Percentiles rank a stretch among this genome's conserved stretches.
These are phyloP conservation scores for Mythimna albipuncta DNA, from an alignment of 2,888 invertebrate species.

Conservation along the genomic window DNA sequence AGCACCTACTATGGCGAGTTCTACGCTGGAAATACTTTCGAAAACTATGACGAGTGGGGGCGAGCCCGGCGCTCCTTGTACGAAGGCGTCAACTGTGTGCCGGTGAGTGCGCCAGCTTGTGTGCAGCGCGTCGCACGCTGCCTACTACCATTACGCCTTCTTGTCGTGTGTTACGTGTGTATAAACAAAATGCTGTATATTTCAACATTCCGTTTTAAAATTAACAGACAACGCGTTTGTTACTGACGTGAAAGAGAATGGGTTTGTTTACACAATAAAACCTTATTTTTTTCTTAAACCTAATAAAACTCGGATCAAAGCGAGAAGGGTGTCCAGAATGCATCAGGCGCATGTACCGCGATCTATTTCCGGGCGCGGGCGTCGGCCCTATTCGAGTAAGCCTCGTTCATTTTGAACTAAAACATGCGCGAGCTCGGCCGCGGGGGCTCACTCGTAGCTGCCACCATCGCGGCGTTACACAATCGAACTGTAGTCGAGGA, in stretches of 20 bases:
- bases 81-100: constrained; percentile 86
- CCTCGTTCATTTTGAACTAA: constrained; percentile 87
- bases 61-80: constrained; percentile 83
- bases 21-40: constrained; percentile 69
- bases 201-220: constrained; percentile 55
- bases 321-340: constrained; percentile 84
- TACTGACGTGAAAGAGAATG: constrained; percentile 54
- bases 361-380: constrained; percentile 89
- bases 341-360: constrained; percentile 83
- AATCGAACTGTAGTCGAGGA: constrained; percentile 82
- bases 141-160: constrained; percentile 71
- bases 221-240: constrained; percentile 56
- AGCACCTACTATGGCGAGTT: constrained; percentile 70
- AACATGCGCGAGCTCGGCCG: constrained; percentile 90
- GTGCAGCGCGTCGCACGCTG: constrained; percentile 77
- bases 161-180: constrained; percentile 68
- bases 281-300: constrained; percentile 67
- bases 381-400: constrained; percentile 85
- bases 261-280: constrained; percentile 62
- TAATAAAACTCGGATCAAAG: constrained; percentile 81
- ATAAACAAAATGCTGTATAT: constrained; percentile 64
- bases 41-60: constrained; percentile 78
- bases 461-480: constrained; percentile 88
- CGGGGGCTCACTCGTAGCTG: constrained; percentile 91
- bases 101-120: constrained; percentile 85